These are phyloP conservation scores for Gadus chalcogrammus DNA, from an alignment of 2,113 vertebrate genomes.

Conservation along the genomic window DNA sequence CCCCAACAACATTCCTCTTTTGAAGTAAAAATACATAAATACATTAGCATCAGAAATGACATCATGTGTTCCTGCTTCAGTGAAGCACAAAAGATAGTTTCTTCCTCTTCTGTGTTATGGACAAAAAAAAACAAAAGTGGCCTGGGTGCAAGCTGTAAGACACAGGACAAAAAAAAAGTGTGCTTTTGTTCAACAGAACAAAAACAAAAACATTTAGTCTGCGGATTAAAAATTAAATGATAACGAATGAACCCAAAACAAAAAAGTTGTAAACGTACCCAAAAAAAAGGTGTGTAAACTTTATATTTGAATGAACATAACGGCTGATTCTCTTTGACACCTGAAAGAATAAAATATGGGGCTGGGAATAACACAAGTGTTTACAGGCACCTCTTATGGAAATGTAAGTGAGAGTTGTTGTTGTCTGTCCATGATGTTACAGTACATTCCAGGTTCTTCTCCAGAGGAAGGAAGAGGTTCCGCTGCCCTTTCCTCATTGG, in stretches of 20 bases:
- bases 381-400: slow-evolving; percentile 72
- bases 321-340: slow-evolving; percentile 34
- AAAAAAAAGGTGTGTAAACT: slow-evolving; percentile 44
- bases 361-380: slow-evolving; percentile 58
- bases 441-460: slow-evolving; percentile 66
- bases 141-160: slow-evolving; percentile 47
- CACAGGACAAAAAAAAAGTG: slow-evolving; percentile 13
- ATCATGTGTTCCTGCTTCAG: slow-evolving; percentile 74
- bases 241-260: slow-evolving; percentile 19
- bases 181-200: slow-evolving; percentile 27
- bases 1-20: slow-evolving; percentile 61
- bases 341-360: slow-evolving; percentile 43
- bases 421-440: slow-evolving; percentile 44
- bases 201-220: slow-evolving; percentile 63
- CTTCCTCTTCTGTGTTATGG: slow-evolving; percentile 38
- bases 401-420: slow-evolving; percentile 46
- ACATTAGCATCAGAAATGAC: slow-evolving; percentile 67
- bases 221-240: slow-evolving; percentile 12
- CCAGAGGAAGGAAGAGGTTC: slow-evolving; percentile 29
- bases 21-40: slow-evolving; percentile 44
- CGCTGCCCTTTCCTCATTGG: slow-evolving; percentile 48
- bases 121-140: slow-evolving; percentile 15
- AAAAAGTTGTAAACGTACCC: not conserved
- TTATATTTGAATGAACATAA: slow-evolving; percentile 58
- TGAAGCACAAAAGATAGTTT: slow-evolving; percentile 69